phyloP scores from a whole-genome alignment of 2,888 invertebrate species.

The Pristionchus fissidentatus region DNA sequence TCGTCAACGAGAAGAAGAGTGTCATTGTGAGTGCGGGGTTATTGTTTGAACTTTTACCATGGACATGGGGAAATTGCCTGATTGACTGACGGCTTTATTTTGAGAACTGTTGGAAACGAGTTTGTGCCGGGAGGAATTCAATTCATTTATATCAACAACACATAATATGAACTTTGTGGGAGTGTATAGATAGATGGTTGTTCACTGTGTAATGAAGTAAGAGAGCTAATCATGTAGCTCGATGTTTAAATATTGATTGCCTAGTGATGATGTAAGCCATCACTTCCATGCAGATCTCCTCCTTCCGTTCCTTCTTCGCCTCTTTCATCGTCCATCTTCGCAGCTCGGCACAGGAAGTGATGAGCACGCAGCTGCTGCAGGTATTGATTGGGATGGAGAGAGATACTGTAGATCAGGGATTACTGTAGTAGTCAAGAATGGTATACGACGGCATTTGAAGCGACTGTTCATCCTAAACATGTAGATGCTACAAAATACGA shows the following conservation, averaged over 20 bases:
- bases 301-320: slow-evolving; percentile 54
- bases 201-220: neutral
- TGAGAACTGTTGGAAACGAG: no score
- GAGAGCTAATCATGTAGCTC: neutral
- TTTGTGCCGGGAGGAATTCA: no score
- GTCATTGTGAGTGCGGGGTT: neutral
- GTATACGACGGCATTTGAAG: neutral
- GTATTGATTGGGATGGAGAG: neutral
- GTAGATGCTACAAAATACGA: neutral
- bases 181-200: neutral
- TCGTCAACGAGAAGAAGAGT: slow-evolving; percentile 6
- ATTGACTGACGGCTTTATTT: no score
- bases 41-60: no score
- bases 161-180: neutral
- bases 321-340: slow-evolving; percentile 63
- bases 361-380: slow-evolving; percentile 24
- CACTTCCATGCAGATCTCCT: neutral
- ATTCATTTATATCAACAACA: neutral
- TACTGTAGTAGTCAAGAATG: neutral
- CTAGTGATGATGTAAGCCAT: neutral
- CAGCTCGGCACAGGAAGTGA: slow-evolving; percentile 53
- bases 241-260: neutral
- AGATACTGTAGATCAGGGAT: neutral
- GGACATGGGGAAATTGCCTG: no score
- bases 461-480: no score